These are phyloP conservation scores for Hipparchia sbordonii DNA, from an alignment of 2,888 invertebrate species.

Conservation along the genomic window DNA sequence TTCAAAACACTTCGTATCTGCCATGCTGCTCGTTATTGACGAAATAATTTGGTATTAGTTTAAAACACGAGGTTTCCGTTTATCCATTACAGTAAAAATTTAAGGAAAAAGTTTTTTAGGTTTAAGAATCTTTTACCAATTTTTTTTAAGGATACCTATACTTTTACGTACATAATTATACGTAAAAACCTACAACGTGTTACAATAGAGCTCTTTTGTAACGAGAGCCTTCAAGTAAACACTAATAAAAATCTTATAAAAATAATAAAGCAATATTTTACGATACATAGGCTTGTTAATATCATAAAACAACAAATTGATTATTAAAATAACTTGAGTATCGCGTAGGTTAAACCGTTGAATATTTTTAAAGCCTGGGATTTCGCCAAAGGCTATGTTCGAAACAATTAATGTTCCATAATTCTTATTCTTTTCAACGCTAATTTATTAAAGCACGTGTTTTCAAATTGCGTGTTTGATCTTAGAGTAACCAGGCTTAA, in stretches of 20 bases:
- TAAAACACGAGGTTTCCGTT: not conserved
- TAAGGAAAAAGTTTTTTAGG: not conserved
- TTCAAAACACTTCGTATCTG: slow-evolving; percentile 38
- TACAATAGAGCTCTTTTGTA: too few species aligned
- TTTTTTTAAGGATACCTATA: too few species aligned
- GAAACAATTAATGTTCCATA: slow-evolving; percentile 9
- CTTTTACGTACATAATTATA: too few species aligned
- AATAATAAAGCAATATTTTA: too few species aligned
- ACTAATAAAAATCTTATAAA: too few species aligned
- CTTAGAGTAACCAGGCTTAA: not conserved
- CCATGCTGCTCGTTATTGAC: slow-evolving; percentile 1
- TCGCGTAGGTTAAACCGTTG: slow-evolving; percentile 2
- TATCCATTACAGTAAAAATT: not conserved
- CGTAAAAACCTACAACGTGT: too few species aligned
- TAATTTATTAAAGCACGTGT: slow-evolving; percentile 29
- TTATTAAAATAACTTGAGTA: not conserved
- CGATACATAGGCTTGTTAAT: not conserved
- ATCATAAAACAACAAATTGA: not conserved
- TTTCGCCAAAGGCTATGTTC: slow-evolving; percentile 9
- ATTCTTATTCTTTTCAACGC: slow-evolving; percentile 13
- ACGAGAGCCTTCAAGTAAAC: too few species aligned
- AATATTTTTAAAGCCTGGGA: not conserved
- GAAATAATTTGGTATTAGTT: not conserved
- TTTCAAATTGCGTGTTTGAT: slow-evolving; percentile 30
- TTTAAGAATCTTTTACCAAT: too few species aligned